phyloP scores from a whole-genome alignment of 2,888 invertebrate species.

The Orchesella flavescens region DNA sequence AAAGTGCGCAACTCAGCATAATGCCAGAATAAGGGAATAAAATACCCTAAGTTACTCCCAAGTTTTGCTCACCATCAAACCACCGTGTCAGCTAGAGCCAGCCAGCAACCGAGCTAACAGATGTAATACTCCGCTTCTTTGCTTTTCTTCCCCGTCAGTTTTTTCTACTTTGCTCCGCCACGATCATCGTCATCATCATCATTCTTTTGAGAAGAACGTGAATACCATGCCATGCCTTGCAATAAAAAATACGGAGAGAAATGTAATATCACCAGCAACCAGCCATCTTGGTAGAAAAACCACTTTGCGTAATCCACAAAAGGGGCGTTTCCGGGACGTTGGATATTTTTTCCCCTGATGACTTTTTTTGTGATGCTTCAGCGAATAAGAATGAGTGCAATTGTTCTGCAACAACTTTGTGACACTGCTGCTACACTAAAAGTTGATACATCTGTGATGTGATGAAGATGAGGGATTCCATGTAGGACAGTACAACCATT shows the following conservation, averaged over 20 bases:
- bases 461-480: too few species aligned
- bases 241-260: conserved; percentile 30
- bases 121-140: conserved; percentile 21
- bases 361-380: conserved; percentile 22
- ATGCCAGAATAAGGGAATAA: conserved; percentile 7
- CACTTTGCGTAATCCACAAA: conserved; percentile 61
- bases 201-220: conserved; percentile 1
- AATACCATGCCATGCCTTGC: conserved; percentile 13
- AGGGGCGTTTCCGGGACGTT: conserved; percentile 65
- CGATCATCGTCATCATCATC: conserved; percentile 13
- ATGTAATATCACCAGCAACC: conserved; percentile 15
- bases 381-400: conserved; percentile 35
- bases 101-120: conserved; percentile 47
- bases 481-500: too few species aligned
- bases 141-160: conserved; percentile 17
- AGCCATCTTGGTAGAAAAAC: conserved; percentile 57
- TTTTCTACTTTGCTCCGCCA: conserved; percentile 33
- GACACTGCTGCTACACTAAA: conserved; percentile 1
- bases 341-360: conserved; percentile 20
- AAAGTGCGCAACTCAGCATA: conserved; percentile 11
- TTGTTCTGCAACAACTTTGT: conserved; percentile 1
- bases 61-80: conserved; percentile 44
- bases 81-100: conserved; percentile 35
- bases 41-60: conserved; percentile 47
- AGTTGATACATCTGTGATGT: too few species aligned